Percentiles rank a stretch among this genome's conserved stretches.
These are phyloP conservation scores for Eurystomus glaucurus DNA, from an alignment of 2,797 vertebrate genomes.

Conservation along the genomic window DNA sequence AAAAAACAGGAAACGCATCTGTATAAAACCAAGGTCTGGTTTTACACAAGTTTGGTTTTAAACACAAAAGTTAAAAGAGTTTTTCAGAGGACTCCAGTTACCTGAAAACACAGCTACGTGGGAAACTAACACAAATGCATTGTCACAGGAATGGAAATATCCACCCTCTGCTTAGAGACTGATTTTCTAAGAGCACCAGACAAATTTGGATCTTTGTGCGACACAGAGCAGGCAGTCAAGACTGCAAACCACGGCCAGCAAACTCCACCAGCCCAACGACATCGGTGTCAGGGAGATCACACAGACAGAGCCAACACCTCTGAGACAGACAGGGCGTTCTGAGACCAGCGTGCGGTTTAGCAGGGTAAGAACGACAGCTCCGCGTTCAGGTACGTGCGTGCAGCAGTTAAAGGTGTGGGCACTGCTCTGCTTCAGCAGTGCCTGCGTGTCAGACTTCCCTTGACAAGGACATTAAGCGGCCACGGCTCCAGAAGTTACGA, in stretches of 20 bases:
- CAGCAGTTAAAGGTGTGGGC: background rate
- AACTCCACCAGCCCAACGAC: background rate
- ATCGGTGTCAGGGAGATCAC: background rate
- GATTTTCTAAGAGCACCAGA: background rate
- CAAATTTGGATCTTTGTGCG: background rate
- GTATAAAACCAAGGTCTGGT: conserved; percentile 51
- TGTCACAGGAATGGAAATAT: background rate
- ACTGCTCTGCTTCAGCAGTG: background rate
- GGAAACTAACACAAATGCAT: background rate
- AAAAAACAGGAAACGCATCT: conserved; percentile 54
- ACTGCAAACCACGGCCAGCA: background rate
- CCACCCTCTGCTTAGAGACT: background rate
- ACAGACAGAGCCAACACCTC: background rate
- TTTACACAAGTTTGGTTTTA: background rate
- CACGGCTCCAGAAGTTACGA: background rate
- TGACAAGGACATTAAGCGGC: background rate
- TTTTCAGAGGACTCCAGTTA: conserved; percentile 41
- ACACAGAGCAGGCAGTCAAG: background rate
- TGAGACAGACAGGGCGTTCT: background rate
- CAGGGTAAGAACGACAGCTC: background rate
- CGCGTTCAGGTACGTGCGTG: background rate
- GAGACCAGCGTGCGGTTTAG: background rate
- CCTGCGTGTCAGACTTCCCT: background rate
- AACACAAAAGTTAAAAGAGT: background rate
- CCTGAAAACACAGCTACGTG: conserved; percentile 7